phyloP scores from a whole-genome alignment of 2,888 invertebrate species.

The Physocephala rufipes region DNA sequence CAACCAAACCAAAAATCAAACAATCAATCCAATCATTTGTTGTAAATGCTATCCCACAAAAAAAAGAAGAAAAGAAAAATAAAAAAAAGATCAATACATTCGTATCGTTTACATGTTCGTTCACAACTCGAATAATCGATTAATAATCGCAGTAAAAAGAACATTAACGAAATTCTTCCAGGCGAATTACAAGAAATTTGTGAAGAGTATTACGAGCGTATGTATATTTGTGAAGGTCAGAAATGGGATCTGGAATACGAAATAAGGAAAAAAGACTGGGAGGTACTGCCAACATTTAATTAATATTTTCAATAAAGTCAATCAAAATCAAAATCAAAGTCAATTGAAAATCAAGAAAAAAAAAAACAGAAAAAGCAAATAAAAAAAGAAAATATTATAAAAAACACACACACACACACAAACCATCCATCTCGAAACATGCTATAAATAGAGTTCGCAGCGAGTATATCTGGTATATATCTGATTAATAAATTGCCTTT shows the following conservation, averaged over 20 bases:
- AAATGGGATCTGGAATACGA: constrained; percentile 99
- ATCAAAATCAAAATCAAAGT: constrained; percentile 37
- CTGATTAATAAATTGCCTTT: constrained; percentile 12
- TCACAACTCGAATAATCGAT: constrained; percentile 26
- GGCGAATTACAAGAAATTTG: constrained; percentile 87
- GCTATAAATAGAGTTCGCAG: neutral
- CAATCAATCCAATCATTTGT: constrained; percentile 33
- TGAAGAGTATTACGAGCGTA: constrained; percentile 96
- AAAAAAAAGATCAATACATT: constrained; percentile 23
- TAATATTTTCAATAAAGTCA: constrained; percentile 18
- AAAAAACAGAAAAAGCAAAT: no score
- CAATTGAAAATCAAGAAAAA: constrained; percentile 8
- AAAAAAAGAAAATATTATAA: no score
- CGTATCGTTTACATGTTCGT: neutral
- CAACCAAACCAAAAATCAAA: constrained; percentile 35
- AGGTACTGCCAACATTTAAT: constrained; percentile 79
- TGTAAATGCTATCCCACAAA: constrained; percentile 27
- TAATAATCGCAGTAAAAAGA: constrained; percentile 61
- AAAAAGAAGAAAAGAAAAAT: no score
- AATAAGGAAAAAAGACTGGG: constrained; percentile 99
- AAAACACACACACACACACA: constrained; percentile 19
- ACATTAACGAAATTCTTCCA: constrained; percentile 55
- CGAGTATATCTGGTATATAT: constrained; percentile 19
- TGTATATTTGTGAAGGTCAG: constrained; percentile 97
- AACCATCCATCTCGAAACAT: no score